Conservation (phyloP, 2,888 invertebrate species). For the Caradrina clavipalpis region DNA sequence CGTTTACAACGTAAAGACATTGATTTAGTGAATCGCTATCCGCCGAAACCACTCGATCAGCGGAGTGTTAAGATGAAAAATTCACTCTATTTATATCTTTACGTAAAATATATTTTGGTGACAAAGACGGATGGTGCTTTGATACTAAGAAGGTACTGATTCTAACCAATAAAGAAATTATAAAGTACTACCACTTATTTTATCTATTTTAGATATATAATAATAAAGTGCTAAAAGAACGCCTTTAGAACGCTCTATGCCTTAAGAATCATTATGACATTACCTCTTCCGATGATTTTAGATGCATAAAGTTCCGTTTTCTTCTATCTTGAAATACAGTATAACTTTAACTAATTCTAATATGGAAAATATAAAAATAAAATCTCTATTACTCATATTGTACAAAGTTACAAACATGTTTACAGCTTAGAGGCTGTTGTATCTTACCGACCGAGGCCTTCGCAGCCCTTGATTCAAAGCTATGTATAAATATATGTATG, state of each 20-base stretch:
- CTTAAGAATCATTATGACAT: neutral
- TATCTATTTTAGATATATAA: neutral
- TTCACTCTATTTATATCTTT: slow-evolving; percentile 29
- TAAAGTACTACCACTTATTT: neutral
- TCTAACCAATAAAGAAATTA: slow-evolving; percentile 13
- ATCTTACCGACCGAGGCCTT: neutral
- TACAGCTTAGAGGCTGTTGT: slow-evolving; percentile 1
- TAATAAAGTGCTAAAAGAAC: no score
- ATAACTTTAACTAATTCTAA: neutral
- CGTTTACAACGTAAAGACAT: slow-evolving; percentile 15
- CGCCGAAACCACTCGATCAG: slow-evolving; percentile 51
- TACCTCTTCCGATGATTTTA: neutral
- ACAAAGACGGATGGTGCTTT: slow-evolving; percentile 49
- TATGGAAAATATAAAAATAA: no score
- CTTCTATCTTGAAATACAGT: neutral
- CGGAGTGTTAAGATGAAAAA: slow-evolving; percentile 42
- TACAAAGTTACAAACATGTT: slow-evolving; percentile 23
- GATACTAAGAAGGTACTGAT: slow-evolving; percentile 10
- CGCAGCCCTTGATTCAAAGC: neutral
- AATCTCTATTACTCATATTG: no score
- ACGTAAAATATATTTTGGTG: slow-evolving; percentile 47
- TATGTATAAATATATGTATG: slow-evolving; percentile 3
- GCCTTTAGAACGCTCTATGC: no score
- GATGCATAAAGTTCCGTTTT: neutral
- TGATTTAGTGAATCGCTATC: slow-evolving; percentile 32